Evolutionary conservation across 2,797 vertebrate species (phyloP).

Genomic region (Cyclura pinguis): DNA sequence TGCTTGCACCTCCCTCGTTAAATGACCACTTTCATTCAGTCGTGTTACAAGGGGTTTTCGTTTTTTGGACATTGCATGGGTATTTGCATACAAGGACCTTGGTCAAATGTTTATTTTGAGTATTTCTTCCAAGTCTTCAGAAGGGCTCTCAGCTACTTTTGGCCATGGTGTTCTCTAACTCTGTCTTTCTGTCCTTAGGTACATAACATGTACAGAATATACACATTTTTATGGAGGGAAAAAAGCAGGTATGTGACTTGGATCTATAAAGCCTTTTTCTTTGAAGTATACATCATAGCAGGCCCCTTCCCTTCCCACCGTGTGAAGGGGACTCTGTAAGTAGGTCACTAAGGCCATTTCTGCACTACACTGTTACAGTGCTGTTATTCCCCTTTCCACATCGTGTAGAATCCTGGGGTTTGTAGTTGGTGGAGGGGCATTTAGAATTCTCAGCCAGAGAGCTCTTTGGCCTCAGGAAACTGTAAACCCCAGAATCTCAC

Average conservation of each 20-base stretch:
- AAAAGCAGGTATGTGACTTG: conserved; percentile 81
- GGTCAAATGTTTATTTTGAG: not conserved
- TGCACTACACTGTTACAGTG: too few species aligned
- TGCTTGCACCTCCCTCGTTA: too few species aligned
- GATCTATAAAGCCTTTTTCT: not conserved
- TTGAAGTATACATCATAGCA: not conserved
- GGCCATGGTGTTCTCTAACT: not conserved
- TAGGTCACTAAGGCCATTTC: too few species aligned
- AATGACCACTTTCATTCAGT: not conserved
- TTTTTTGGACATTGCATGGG: too few species aligned
- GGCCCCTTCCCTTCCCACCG: not conserved
- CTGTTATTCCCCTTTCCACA: too few species aligned
- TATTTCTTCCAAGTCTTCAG: not conserved
- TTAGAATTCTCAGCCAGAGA: too few species aligned
- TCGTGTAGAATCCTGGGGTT: too few species aligned
- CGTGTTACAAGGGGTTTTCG: not conserved
- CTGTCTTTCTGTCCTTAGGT: conserved; percentile 81
- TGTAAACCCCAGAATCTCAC: too few species aligned
- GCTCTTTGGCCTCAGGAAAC: too few species aligned
- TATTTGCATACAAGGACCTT: not conserved
- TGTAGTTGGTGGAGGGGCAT: too few species aligned
- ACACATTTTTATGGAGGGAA: conserved; percentile 96
- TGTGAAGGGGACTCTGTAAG: not conserved
- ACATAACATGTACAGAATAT: conserved; percentile 96
- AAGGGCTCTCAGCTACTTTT: not conserved